Conservation (phyloP, 1,140 invertebrate genomes). For the Ceratoteleas bidentatus region DNA sequence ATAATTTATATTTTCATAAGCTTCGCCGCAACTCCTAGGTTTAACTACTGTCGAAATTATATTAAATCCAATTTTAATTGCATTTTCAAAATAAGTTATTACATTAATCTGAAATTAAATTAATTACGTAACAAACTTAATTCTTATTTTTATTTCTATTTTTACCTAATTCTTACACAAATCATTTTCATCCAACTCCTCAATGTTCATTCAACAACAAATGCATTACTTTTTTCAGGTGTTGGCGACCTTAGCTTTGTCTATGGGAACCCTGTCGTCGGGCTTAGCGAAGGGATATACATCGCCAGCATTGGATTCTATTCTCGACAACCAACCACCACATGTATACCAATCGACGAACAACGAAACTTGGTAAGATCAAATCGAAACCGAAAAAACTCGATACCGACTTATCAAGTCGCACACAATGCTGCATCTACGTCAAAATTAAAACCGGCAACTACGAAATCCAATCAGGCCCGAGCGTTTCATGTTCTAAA, state of each 20-base stretch:
- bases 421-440: background rate
- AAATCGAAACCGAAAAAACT: slow-evolving; percentile 1
- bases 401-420: background rate
- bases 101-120: too few relatives aligned
- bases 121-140: too few relatives aligned
- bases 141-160: too few relatives aligned
- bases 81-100: too few relatives aligned
- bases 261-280: slow-evolving; percentile 89
- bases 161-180: too few relatives aligned
- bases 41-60: too few relatives aligned
- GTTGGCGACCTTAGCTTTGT: slow-evolving; percentile 89
- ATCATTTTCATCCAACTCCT: too few relatives aligned
- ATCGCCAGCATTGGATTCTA: slow-evolving; percentile 90
- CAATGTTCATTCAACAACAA: too few relatives aligned
- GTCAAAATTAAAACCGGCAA: slow-evolving; percentile 5
- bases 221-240: slow-evolving; percentile 82
- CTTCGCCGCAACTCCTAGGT: too few relatives aligned
- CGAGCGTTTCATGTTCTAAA: slow-evolving; percentile 10
- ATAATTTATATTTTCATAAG: too few relatives aligned
- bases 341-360: slow-evolving; percentile 74
- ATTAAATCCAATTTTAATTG: too few relatives aligned
- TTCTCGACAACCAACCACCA: slow-evolving; percentile 84
- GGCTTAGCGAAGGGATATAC: slow-evolving; percentile 92
- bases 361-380: slow-evolving; percentile 77
- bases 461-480: slow-evolving; percentile 20